Percentiles rank a stretch among this genome's conserved stretches.
Conservation (phyloP, 1,140 invertebrate species). For the Diorhabda carinulata region DNA sequence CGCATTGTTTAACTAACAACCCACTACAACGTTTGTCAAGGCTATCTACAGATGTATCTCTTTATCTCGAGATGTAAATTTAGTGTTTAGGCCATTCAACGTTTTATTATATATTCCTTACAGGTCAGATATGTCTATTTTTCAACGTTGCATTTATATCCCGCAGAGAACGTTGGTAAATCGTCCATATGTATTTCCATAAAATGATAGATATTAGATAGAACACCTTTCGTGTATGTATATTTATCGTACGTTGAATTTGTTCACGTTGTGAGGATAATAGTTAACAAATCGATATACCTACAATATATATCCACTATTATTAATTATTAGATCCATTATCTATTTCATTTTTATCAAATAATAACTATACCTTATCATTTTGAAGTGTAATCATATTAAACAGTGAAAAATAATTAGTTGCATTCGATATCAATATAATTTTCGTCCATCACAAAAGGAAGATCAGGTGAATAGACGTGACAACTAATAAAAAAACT, state of each 20-base stretch:
- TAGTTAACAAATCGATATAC: too few species aligned
- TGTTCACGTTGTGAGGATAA: too few species aligned
- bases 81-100: constrained; percentile 43
- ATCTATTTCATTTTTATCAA: too few species aligned
- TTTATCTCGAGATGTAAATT: constrained; percentile 43
- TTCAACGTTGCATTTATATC: constrained; percentile 11
- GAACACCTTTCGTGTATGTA: background rate
- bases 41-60: constrained; percentile 46
- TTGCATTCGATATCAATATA: too few species aligned
- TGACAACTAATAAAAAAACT: too few species aligned
- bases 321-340: too few species aligned
- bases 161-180: background rate
- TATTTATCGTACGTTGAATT: background rate
- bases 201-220: background rate
- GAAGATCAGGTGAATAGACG: too few species aligned
- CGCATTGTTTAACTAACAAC: constrained; percentile 43
- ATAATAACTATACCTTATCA: too few species aligned
- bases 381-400: too few species aligned
- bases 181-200: background rate
- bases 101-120: constrained; percentile 35
- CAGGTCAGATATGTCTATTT: constrained; percentile 15
- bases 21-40: constrained; percentile 42
- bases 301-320: too few species aligned
- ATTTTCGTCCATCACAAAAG: too few species aligned
- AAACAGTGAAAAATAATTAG: too few species aligned